Base-by-base conservation (phyloP, 2,113 vertebrate genomes). In the Plecotus auritus region DNA sequence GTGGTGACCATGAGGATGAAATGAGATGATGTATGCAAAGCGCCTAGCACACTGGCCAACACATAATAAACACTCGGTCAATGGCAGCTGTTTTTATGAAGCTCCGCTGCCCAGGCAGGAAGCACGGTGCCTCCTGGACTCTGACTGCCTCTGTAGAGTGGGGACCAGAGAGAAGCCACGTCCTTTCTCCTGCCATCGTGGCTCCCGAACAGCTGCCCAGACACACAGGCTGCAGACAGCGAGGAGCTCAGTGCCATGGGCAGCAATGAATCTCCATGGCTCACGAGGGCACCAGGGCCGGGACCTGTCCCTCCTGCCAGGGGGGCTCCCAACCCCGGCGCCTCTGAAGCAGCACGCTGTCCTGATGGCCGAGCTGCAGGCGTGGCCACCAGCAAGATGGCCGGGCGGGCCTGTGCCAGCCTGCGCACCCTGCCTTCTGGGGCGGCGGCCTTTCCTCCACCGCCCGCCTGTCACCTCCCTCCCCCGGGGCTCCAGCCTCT, bases 331-430 rank as follows among this genome's bases (percentile, higher is more conserved):
- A 5, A 7, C 26, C 90, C 56, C 3, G 2, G 42, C 4, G 8
- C 12, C 67, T 7, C 28, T 2, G 37, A 66, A 26, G 70, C 47
- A 20, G 51, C 64, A 37, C 16, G 10, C 32, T 17, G 56, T 11
- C 51, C 4, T 0, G 9, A 82, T 8, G 30, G 40, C 16, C 1
- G 17, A 32, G 37, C 49, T 9, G 1, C 42, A n/a, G 64, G 30
- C 30, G 18, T 61, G 51, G 72, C 67, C 93, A 45, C 37, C 9
- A 22, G 35, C 84, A 92, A 91, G 69, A 97, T 87, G 95, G 94
- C 56, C 42, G 3, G 8, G 5, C 17, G 1, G 61, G 51, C 26
- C 5, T 28, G 30, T 14, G 80, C 28, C 30, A 45, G 37, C 45
- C 74, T 4, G 35, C 56, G 86, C 64, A 32, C 72, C 26, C 40